Base-by-base conservation (phyloP, 2,113 vertebrate genomes). In the Rattus rattus region DNA sequence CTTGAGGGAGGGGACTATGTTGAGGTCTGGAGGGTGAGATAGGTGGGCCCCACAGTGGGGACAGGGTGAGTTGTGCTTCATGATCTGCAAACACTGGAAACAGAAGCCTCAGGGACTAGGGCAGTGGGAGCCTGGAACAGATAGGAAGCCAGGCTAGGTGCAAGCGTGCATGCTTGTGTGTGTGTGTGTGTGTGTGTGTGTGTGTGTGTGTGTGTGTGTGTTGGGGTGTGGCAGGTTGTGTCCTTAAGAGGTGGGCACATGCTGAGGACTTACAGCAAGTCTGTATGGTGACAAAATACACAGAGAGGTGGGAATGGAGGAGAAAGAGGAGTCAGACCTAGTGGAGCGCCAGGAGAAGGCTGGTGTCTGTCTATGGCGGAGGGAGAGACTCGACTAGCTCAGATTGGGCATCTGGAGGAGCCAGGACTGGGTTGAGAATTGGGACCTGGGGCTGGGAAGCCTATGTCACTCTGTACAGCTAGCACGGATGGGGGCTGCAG, bases 41-140 rank as follows among this genome's bases (percentile, higher is more conserved):
- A 24, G n/a, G 65, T 67, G 63, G 67, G 7, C 39, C 61, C 6
- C 47, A 26, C 24, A 13, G 33, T n/a, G 63, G 56, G 47, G 20
- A 56, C 0, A 0, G 7, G 0, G 9, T 61, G 36, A 10, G 26
- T 17, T 1, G 33, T 1, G 22, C 33, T 81, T 49, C 43, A 3
- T 1, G 0, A 30, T 5, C 1, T 1, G 47, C n/a, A 54, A 20
- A 47, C 1, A 6, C 0, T 0, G 36, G 6, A 33, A 19, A 26
- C 1, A 12, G 7, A 19, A 36, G 39, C 17, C 13, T 3, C 16
- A 19, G 19, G 43, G 5, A 59, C 56, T 17, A 36, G 12, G 12
- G 30, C 47, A 52, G 47, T 52, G 28, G n/a, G 22, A 33, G 61
- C 24, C 28, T 2, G 13, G 47, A 83, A 39, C 28, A 19, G 65